Base-by-base conservation (phyloP, 2,113 vertebrate genomes). In the Laticauda colubrina region DNA sequence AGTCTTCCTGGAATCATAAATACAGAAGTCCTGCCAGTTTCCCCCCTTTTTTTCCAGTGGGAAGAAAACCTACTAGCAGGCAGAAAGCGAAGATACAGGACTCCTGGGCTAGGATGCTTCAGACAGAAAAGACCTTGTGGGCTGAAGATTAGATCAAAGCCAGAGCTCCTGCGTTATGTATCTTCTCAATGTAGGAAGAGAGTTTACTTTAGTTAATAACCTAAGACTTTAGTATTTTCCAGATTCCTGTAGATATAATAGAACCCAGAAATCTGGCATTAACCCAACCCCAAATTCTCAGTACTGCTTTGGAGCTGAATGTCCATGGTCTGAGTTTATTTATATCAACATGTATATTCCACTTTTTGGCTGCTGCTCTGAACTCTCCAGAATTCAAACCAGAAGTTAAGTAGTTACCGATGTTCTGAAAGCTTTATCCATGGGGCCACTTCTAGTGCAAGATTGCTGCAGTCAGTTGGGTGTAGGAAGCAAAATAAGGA, bases 311-410 rank as follows among this genome's bases (percentile, higher is more conserved):
- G 14, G n/a, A 89, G 54, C 87, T 89, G 87, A 26, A 88, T 88
- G 51, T 88, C 29, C 51, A 34, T n/a, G 29, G 51, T 54, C 86
- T n/a, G 26, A 53, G 14, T 87, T 53, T 87, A 81, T 81, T 81
- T 43, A 81, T 81, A 81, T 81, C 87, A 88, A 88, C 51, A 88
- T 88, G 51, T 88, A 88, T 34, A 88, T 55, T 54, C 87, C 87
- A 34, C 51, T 88, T 88, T 88, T 55, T 53, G 15, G 54, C n/a
- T 89, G n/a, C 34, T 56, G 34, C 54, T 59, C 55, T 57, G 54
- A 89, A 89, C 10, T 6, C 55, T 89, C 55, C 88, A 89, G 55
- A 39, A 39, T 39, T 57, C 88, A 89, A 12, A 43, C 34, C 34
- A 89, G 88, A 39, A 89, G n/a, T 56, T 56, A 89, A 43, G 88